Evolutionary conservation across 2,888 invertebrate genomes (phyloP), one percentile per base, ranked within the genome.

Genomic region (Microchrysa polita): DNA sequence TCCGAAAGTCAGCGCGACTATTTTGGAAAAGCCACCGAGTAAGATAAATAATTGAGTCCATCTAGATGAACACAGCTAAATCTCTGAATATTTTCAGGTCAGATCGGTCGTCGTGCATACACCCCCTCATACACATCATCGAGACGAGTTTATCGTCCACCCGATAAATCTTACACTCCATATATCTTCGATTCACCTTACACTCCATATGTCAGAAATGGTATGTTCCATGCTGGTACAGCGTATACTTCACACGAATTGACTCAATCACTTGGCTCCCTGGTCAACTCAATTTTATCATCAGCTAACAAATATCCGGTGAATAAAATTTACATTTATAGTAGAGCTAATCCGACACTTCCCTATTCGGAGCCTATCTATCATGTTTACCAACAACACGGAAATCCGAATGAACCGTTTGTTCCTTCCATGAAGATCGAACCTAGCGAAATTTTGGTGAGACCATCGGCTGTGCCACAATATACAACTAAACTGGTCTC

Each of bases 301-400:
- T 69, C 69, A 20, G 16, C 23, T 14, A 20, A 23, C 16, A 69
- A 69, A 27, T 7, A 52, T 34, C 69, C 69, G 2, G 57, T 69
- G 42, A 69, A 69, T 14, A 69, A 69, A 18, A 69, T 69, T 18
- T 69, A 69, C 69, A 69, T 69, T 10, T 55, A 40, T 40, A 69
- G 69, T 20, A 22, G 42, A 22, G 40, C 18, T 40, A 69, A 42
- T 40, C 23, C 20, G 9, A 53, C 40, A 0, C 34, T n/a, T 7
- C 69, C 69, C 1, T 18, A 27, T 20, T n/a, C 69, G 1, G 69
- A 69, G 20, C 69, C 69, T 5, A 23, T 69, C 16, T 69, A 55
- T 18, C 69, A 69, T 12, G 69, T 69, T 40, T 69, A 69, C 20
- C 55, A 69, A 20, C 20, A 69, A 12, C 53, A 34, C 5, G 57